Evolutionary conservation across 2,113 vertebrate species (phyloP).

Genomic region (Coptodon bakossiorum): DNA sequence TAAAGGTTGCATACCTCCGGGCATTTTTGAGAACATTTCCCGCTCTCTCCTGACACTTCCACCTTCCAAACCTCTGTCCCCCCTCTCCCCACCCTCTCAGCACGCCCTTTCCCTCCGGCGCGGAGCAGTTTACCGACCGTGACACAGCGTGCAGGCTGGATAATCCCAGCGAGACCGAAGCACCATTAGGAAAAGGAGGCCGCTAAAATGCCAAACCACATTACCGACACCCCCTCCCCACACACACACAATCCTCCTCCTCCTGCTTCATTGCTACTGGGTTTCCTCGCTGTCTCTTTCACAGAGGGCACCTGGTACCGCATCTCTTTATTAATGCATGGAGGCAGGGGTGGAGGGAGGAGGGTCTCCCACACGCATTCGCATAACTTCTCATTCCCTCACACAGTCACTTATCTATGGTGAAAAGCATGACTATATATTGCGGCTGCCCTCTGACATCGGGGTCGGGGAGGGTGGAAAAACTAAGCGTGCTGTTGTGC

Average conservation of each 20-base stretch:
- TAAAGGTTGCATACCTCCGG: slow-evolving; percentile 54
- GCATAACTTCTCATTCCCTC: slow-evolving; percentile 6
- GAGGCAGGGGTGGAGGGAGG: neutral
- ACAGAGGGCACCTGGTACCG: slow-evolving; percentile 25
- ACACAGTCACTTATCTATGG: slow-evolving; percentile 40
- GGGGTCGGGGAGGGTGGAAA: neutral
- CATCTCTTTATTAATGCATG: slow-evolving; percentile 59
- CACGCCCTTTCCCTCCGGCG: slow-evolving; percentile 22
- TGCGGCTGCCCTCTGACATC: slow-evolving; percentile 31
- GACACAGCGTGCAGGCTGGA: slow-evolving; percentile 33
- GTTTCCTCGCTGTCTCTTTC: neutral
- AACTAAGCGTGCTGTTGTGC: neutral
- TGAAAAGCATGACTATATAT: slow-evolving; percentile 55
- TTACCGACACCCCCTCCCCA: neutral
- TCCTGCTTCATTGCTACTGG: neutral
- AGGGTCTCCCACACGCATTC: neutral
- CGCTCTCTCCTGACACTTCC: slow-evolving; percentile 16
- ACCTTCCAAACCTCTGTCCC: slow-evolving; percentile 29
- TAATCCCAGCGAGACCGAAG: slow-evolving; percentile 48
- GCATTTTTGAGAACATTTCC: slow-evolving; percentile 35
- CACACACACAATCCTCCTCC: neutral
- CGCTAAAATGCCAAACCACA: slow-evolving; percentile 41
- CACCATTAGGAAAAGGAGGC: slow-evolving; percentile 36
- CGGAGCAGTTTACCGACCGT: slow-evolving; percentile 44
- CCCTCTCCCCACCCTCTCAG: slow-evolving; percentile 3